These are phyloP conservation scores for Drosophila truncata DNA, from an alignment of 1,140 invertebrate species.

Conservation along the genomic window DNA sequence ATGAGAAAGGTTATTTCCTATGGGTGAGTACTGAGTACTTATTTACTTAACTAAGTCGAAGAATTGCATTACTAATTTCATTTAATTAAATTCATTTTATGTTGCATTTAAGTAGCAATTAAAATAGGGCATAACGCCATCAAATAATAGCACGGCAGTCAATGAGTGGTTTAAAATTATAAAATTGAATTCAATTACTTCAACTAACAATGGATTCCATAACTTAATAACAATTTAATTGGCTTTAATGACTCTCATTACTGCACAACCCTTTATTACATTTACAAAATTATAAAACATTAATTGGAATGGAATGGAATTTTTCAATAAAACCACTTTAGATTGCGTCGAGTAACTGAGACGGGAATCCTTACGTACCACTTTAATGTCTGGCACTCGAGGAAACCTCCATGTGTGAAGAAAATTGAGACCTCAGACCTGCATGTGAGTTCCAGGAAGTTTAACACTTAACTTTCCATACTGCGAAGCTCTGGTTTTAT, in stretches of 20 bases:
- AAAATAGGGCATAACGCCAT: neutral
- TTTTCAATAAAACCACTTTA: constrained; percentile 41
- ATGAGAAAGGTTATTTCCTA: constrained; percentile 88
- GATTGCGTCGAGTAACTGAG: constrained; percentile 86
- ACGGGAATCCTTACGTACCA: constrained; percentile 86
- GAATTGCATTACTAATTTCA: neutral
- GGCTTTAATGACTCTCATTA: neutral
- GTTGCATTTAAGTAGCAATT: neutral
- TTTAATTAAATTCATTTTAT: neutral
- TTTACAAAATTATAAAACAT: too few relatives aligned
- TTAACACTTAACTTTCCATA: neutral
- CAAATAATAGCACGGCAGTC: neutral
- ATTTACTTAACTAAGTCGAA: too few relatives aligned
- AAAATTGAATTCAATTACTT: constrained; percentile 4
- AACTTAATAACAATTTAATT: constrained; percentile 3
- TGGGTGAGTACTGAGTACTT: too few relatives aligned
- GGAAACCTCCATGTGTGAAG: constrained; percentile 86
- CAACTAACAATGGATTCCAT: neutral
- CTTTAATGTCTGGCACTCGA: constrained; percentile 86
- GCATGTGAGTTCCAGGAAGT: constrained; percentile 74
- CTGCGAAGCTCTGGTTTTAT: neutral
- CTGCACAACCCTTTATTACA: neutral
- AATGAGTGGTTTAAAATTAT: neutral
- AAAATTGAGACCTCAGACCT: constrained; percentile 86
- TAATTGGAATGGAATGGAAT: too few relatives aligned